A percentile compares a stretch with the other conserved stretches of the same genome.
phyloP scores from a whole-genome alignment of 2,797 vertebrate species.

The Dryobates pubescens region DNA sequence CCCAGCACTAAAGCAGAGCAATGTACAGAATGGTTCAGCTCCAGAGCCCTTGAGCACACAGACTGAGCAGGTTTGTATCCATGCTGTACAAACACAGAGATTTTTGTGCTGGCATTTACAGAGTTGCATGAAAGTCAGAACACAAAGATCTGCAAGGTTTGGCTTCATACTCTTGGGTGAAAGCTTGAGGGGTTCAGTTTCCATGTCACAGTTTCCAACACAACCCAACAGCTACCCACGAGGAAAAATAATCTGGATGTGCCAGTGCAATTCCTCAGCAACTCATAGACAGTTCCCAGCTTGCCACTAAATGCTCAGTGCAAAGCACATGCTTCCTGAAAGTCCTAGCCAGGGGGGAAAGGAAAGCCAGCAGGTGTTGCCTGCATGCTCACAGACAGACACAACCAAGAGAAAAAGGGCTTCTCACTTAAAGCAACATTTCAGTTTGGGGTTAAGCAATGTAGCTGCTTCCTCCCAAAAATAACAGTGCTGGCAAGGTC shows the following conservation, averaged over 20 bases:
- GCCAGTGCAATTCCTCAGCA: background rate
- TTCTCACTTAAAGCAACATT: background rate
- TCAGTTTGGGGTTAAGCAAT: slow-evolving; percentile 13
- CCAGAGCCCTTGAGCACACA: background rate
- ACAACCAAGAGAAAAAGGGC: background rate
- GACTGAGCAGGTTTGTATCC: background rate
- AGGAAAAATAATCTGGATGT: background rate
- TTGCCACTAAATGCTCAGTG: background rate
- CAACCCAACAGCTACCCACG: background rate
- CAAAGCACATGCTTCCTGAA: slow-evolving; percentile 43
- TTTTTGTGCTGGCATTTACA: background rate
- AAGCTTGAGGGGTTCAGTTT: slow-evolving; percentile 6
- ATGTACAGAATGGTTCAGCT: background rate
- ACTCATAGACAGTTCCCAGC: background rate
- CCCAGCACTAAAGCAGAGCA: background rate
- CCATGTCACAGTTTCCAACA: background rate
- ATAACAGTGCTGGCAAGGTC: slow-evolving; percentile 3
- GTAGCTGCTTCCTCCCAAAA: background rate
- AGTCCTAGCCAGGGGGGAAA: background rate
- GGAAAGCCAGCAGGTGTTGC: background rate
- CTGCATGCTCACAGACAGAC: background rate
- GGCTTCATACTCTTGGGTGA: background rate
- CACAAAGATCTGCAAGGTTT: background rate
- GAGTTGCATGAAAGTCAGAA: background rate
- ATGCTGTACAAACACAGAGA: background rate